Conservation (phyloP, 2,113 vertebrate species). For the Scopus umbretta region DNA sequence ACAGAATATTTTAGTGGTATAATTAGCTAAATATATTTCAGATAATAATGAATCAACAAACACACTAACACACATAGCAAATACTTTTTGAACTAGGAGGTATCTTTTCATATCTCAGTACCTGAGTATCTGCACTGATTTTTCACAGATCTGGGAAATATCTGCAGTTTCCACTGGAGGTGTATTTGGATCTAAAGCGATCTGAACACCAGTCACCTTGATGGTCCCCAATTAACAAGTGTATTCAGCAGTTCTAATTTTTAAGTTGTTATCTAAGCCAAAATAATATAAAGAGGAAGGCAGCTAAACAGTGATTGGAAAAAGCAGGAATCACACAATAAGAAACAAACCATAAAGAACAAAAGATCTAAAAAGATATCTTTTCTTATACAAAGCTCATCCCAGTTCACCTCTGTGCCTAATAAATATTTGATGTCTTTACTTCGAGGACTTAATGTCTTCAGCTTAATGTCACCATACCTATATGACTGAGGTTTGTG, state of each 20-base stretch:
- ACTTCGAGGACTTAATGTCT: background rate
- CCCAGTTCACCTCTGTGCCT: background rate
- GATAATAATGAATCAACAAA: background rate
- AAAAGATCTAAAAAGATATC: background rate
- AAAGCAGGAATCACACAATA: background rate
- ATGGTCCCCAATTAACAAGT: background rate
- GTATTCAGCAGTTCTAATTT: background rate
- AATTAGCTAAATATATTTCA: background rate
- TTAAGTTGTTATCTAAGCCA: background rate
- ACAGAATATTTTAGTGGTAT: background rate
- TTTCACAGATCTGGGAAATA: background rate
- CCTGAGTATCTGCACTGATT: background rate
- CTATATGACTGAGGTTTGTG: background rate
- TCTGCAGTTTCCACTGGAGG: background rate
- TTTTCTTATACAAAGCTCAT: background rate
- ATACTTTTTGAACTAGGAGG: background rate
- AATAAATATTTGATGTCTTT: background rate
- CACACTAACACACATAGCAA: background rate
- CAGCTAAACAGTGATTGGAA: background rate
- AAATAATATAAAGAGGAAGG: background rate
- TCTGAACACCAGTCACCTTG: background rate
- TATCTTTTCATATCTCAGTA: background rate
- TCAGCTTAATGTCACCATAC: background rate
- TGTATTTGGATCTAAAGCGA: background rate
- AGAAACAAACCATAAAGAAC: background rate